Conservation (phyloP, 2,888 invertebrate species). For the Dermolepida albohirtum region DNA sequence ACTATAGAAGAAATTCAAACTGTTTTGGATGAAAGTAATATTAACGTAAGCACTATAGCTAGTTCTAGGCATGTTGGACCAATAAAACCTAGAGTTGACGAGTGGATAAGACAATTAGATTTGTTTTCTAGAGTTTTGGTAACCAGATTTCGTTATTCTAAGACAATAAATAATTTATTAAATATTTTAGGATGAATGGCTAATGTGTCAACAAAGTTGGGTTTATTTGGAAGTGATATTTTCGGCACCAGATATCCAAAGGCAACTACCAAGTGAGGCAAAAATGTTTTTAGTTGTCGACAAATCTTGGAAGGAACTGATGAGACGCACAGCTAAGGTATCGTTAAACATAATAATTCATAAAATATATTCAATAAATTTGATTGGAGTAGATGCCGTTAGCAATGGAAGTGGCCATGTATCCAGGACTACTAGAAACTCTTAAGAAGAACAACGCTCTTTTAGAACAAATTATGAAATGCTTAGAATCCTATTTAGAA, state of each 20-base stretch:
- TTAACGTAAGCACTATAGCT: slow-evolving; percentile 86
- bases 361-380: slow-evolving; percentile 2
- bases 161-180: background rate
- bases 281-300: slow-evolving; percentile 88
- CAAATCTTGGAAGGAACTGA: slow-evolving; percentile 90
- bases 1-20: slow-evolving; percentile 87
- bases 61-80: slow-evolving; percentile 89
- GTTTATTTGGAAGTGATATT: slow-evolving; percentile 95
- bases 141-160: slow-evolving; percentile 50
- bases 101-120: slow-evolving; percentile 82
- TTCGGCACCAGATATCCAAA: slow-evolving; percentile 93
- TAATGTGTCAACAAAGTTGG: slow-evolving; percentile 91
- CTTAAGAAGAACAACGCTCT: slow-evolving; percentile 80
- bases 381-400: slow-evolving; percentile 72
- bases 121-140: slow-evolving; percentile 87
- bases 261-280: slow-evolving; percentile 91
- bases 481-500: slow-evolving; percentile 89
- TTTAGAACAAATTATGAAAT: slow-evolving; percentile 90
- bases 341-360: background rate
- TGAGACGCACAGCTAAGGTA: slow-evolving; percentile 84
- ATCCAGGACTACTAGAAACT: slow-evolving; percentile 76
- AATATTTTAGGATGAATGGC: slow-evolving; percentile 84
- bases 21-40: slow-evolving; percentile 86
- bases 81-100: slow-evolving; percentile 83
- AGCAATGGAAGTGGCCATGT: slow-evolving; percentile 84